Evolutionary conservation across 2,797 vertebrate species (phyloP), one percentile per base, ranked within the genome.

Genomic region (Pseudochaenichthys georgianus): DNA sequence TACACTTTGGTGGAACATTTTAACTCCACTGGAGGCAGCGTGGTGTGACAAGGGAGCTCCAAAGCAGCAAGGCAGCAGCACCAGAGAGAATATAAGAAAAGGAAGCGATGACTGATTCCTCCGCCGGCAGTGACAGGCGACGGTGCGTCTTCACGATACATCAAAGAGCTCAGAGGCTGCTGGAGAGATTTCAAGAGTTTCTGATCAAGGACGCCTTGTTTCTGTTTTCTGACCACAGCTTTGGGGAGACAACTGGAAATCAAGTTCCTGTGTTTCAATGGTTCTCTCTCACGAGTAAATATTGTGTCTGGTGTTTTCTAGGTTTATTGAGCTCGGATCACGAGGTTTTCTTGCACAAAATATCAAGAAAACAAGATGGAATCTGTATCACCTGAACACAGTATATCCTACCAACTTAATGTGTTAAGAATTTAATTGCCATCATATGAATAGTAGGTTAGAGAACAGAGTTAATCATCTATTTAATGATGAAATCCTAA

Each of bases 1-100:
- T 80, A 88, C 83, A 84, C 85, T 87, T 89, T 70, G 69, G 75
- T 83, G 70, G 77, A 88, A 82, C 84, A 82, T 88, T 88, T 88
- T 82, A 79, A 88, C 85, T 87, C 75, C 64, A 80, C 86, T 80
- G 68, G 78, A 85, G 85, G 76, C 65, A 45, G 73, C 67, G 81
- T 61, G 73, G 83, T 64, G 77, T 88, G 88, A 82, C 77, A 70
- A 81, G 84, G 57, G 46, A 82, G 81, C 78, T 86, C 79, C 64
- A 78, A 71, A 86, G 86, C 82, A 79, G 75, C 73, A 75, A 74
- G 64, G 55, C 82, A 81, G 70, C 75, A 72, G 66, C 54, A 81
- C 80, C 64, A 84, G 67, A 84, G 81, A 82, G 74, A 82, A 76
- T 70, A 74, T 59, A 57, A 72, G 84, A 47, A 77, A 75, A 77